Evolutionary conservation across 2,797 vertebrate genomes (phyloP).

Genomic region (Aselliscus stoliczkanus): DNA sequence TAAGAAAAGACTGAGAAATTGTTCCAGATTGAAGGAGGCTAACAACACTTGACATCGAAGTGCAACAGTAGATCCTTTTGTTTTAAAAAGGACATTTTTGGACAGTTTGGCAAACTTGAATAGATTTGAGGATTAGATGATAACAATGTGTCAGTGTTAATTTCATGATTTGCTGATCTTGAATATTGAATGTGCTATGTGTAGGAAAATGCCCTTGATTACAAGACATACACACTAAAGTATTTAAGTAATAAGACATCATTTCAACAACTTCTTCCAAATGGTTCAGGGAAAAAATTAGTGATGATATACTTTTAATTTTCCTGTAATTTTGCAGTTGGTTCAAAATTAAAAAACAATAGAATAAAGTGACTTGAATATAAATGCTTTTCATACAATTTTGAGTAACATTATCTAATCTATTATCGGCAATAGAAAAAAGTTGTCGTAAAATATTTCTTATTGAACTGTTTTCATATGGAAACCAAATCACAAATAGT

Average conservation of each 20-base stretch:
- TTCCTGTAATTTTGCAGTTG: neutral
- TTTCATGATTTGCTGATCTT: neutral
- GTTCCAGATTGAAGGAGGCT: neutral
- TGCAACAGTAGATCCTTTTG: neutral
- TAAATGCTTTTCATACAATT: neutral
- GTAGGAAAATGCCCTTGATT: neutral
- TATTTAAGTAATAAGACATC: neutral
- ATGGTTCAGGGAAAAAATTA: neutral
- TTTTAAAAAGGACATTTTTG: neutral
- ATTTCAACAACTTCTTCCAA: neutral
- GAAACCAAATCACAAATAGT: neutral
- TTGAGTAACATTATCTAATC: neutral
- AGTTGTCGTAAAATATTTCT: neutral
- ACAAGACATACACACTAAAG: neutral
- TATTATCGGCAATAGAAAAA: neutral
- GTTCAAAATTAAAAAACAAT: neutral
- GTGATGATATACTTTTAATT: neutral
- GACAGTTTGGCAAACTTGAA: neutral
- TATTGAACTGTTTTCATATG: neutral
- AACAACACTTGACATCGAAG: neutral
- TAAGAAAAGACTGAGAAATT: neutral
- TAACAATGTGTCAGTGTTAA: neutral
- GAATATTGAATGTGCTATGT: neutral
- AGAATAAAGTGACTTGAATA: neutral
- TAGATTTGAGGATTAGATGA: neutral